Evolutionary conservation across 2,113 vertebrate genomes (phyloP), one percentile per base, ranked within the genome.

Genomic region (Dolichallabes microphthalmus): DNA sequence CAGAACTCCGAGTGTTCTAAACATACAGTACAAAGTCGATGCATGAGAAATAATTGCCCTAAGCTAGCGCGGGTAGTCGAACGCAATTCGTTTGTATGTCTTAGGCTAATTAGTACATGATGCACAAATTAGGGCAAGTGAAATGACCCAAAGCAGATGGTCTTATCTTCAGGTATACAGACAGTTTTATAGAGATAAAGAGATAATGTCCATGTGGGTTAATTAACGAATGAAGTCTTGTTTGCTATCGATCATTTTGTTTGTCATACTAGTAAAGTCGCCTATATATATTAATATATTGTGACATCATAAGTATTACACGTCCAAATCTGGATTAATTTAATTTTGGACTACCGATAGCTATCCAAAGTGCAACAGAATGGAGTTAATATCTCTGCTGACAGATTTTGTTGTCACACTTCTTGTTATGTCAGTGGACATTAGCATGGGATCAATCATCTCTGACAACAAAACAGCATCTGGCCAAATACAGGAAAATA

Each of bases 401-500:
- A 75, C 25, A 15, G 45, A 8, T 53, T 17, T 76, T 52, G 45
- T 52, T 75, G 69, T 73, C 22, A 74, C 39, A 74, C 22, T 2
- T 3, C 69, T 73, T 73, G 39, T 74, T n/a, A 22, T 30, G 75
- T 77, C 75, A 78, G 19, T 78, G 53, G 19, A 32, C 52, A 78
- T 78, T 78, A 58, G 52, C 32, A 30, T 60, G 55, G 27, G 11
- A 3, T 0, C 30, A 2, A 17, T 77, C 27, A 77, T 11, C 19
- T 77, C 8, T 57, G 55, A 60, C 30, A 35, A 78, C 17, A 55
- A 32, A 78, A 12, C 76, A 78, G 9, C 53, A 58, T 78, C 53
- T 58, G 30, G 75, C 53, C 15, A 58, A 50, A 58, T 19, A 32
- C 2, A 32, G 10, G 53, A 20, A 57, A 20, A 55, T 35, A 32